These are phyloP conservation scores for Caenorhabditis sulstoni DNA, from an alignment of 2,888 invertebrate genomes.

Conservation along the genomic window DNA sequence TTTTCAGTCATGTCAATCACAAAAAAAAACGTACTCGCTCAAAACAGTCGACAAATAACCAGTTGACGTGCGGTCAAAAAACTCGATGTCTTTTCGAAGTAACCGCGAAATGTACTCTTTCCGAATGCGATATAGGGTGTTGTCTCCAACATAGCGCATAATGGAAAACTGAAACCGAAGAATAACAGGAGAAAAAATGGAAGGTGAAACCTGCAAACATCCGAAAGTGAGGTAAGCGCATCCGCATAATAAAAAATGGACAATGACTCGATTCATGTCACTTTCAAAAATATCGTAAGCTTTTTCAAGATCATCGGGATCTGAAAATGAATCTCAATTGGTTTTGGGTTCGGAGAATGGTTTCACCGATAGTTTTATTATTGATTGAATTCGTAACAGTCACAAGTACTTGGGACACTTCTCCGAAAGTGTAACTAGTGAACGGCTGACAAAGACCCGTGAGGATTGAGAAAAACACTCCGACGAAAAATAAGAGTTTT, in stretches of 20 bases:
- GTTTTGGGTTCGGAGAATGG: no score
- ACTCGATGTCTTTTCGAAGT: slow-evolving; percentile 81
- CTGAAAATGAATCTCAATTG: slow-evolving; percentile 30
- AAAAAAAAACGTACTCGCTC: slow-evolving; percentile 81
- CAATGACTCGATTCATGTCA: slow-evolving; percentile 35
- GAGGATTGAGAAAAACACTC: slow-evolving; percentile 58
- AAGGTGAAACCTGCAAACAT: slow-evolving; percentile 40
- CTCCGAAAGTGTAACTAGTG: slow-evolving; percentile 63
- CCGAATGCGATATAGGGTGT: slow-evolving; percentile 82
- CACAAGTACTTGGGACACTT: slow-evolving; percentile 57
- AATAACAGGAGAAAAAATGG: not conserved
- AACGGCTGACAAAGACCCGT: slow-evolving; percentile 65
- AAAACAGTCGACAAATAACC: slow-evolving; percentile 82
- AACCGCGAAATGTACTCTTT: slow-evolving; percentile 81
- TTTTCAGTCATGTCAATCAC: no score
- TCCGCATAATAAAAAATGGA: slow-evolving; percentile 49
- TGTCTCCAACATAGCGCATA: slow-evolving; percentile 81
- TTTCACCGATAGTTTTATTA: slow-evolving; percentile 49
- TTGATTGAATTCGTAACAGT: slow-evolving; percentile 51
- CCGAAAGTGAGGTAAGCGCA: slow-evolving; percentile 46
- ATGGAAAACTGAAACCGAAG: slow-evolving; percentile 59
- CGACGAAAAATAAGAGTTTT: slow-evolving; percentile 61
- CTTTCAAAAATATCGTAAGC: slow-evolving; percentile 41
- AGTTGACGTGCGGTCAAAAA: slow-evolving; percentile 82
- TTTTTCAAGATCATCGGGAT: slow-evolving; percentile 47